phyloP scores from a whole-genome alignment of 2,797 vertebrate species.

The Pseudocheirus occidentalis region DNA sequence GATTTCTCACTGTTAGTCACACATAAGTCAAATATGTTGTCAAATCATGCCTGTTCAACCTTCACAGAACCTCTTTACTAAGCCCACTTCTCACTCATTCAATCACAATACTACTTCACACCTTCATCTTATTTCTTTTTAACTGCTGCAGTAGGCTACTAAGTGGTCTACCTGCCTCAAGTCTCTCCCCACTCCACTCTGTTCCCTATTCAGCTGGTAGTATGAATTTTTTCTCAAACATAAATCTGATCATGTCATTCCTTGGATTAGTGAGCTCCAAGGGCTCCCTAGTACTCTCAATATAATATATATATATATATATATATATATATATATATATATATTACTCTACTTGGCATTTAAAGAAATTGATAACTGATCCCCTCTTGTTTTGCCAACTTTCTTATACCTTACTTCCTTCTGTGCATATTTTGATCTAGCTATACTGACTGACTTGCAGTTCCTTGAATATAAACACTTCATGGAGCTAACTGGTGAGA shows the following conservation, averaged over 20 bases:
- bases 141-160: not conserved
- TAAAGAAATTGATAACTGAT: not conserved
- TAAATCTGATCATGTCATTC: not conserved
- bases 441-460: not conserved
- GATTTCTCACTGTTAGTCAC: not conserved
- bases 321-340: too few species aligned
- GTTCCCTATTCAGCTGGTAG: not conserved
- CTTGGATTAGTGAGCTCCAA: not conserved
- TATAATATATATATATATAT: too few species aligned
- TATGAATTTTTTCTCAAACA: not conserved
- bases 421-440: not conserved
- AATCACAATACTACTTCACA: not conserved
- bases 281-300: not conserved
- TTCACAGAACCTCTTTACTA: not conserved
- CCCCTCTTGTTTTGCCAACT: not conserved
- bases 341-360: not conserved
- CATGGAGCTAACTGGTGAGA: not conserved
- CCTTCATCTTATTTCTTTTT: not conserved
- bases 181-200: not conserved
- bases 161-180: not conserved
- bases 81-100: not conserved
- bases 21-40: not conserved
- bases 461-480: not conserved
- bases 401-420: not conserved
- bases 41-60: not conserved